These are phyloP conservation scores for Raja brachyura DNA, from an alignment of 2,113 vertebrate genomes.

Conservation along the genomic window DNA sequence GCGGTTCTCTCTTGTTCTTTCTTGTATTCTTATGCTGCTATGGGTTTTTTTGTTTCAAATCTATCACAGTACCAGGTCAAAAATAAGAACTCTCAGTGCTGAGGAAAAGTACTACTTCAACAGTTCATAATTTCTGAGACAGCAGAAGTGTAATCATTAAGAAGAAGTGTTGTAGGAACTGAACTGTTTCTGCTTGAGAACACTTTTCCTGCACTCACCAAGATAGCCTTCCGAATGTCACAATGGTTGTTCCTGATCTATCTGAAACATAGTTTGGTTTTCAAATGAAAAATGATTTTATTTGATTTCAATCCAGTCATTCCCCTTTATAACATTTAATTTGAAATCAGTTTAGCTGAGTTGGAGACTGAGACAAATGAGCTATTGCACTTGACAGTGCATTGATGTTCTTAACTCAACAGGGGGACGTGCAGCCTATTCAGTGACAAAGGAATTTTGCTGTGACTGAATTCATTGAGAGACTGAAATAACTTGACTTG, in stretches of 20 bases:
- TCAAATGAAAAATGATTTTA: background rate
- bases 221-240: background rate
- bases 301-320: background rate
- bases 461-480: background rate
- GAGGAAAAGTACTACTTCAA: background rate
- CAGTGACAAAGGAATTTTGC: background rate
- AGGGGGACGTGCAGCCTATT: background rate
- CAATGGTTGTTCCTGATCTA: background rate
- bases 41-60: background rate
- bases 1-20: too few species aligned
- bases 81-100: background rate
- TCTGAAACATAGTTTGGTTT: background rate
- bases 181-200: background rate
- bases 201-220: background rate
- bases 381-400: background rate
- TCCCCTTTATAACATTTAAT: background rate
- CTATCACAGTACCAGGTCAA: background rate
- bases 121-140: background rate
- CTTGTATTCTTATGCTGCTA: too few species aligned
- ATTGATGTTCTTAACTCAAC: background rate
- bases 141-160: background rate
- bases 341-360: background rate
- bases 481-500: too few species aligned
- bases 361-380: background rate
- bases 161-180: background rate